Percentiles rank a stretch among this genome's conserved stretches.
Evolutionary conservation across 2,797 vertebrate species (phyloP).

Genomic region (Adrianichthys oophorus): DNA sequence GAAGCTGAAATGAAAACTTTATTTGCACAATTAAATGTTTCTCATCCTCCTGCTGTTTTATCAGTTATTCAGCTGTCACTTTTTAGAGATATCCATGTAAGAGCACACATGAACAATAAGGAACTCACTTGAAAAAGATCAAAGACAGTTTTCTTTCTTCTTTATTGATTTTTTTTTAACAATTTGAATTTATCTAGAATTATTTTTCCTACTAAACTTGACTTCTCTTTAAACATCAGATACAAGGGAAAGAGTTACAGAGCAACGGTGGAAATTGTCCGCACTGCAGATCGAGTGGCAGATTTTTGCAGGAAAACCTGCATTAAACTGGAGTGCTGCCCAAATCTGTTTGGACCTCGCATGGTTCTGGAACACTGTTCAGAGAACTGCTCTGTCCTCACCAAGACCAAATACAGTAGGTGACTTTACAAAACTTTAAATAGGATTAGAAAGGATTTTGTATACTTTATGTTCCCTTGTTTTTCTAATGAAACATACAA

Average conservation of each 20-base stretch:
- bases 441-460: neutral
- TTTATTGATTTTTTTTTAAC: neutral
- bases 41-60: conserved; percentile 7
- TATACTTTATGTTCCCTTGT: too few relatives aligned
- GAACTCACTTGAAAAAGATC: neutral
- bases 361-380: conserved; percentile 97
- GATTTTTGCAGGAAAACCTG: conserved; percentile 98
- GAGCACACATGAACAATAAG: neutral
- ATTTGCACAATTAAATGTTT: conserved; percentile 2
- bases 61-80: neutral
- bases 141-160: neutral
- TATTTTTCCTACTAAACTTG: conserved; percentile 1
- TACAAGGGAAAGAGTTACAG: conserved; percentile 99
- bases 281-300: conserved; percentile 91
- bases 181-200: conserved; percentile 1
- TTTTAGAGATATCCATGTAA: neutral
- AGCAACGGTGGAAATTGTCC: conserved; percentile 95
- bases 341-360: conserved; percentile 93
- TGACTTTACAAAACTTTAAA: conserved; percentile 8
- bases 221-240: conserved; percentile 66
- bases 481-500: too few relatives aligned
- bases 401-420: conserved; percentile 99
- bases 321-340: conserved; percentile 96
- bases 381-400: conserved; percentile 98
- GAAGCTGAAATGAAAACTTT: conserved; percentile 25